These are phyloP conservation scores for Thunnus maccoyii DNA, from an alignment of 2,113 vertebrate genomes.

Conservation along the genomic window DNA sequence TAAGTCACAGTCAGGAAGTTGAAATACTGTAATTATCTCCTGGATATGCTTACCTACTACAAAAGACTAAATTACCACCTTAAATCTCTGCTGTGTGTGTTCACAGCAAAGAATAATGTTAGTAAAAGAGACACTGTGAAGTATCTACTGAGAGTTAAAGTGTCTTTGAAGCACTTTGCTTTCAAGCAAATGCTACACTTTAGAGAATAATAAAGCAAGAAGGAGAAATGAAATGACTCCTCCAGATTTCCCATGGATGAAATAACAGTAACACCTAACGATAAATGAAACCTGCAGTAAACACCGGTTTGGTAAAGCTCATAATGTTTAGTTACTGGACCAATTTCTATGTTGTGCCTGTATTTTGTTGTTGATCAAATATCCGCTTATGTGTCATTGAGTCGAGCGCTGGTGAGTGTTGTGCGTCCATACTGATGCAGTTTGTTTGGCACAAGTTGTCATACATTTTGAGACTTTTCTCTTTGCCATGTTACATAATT, in stretches of 20 bases:
- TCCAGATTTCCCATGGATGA: not conserved
- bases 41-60: conserved; percentile 50
- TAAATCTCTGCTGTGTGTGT: conserved; percentile 58
- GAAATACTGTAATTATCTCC: conserved; percentile 62
- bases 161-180: conserved; percentile 41
- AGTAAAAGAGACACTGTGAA: conserved; percentile 48
- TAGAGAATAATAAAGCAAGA: conserved; percentile 39
- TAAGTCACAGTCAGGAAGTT: conserved; percentile 57
- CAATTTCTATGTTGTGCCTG: not conserved
- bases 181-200: conserved; percentile 33
- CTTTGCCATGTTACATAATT: conserved; percentile 32
- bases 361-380: not conserved
- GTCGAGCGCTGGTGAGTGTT: not conserved
- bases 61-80: conserved; percentile 51
- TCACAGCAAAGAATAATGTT: conserved; percentile 54
- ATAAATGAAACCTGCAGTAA: conserved; percentile 28
- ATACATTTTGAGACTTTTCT: conserved; percentile 2
- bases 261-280: conserved; percentile 15
- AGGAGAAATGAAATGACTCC: conserved; percentile 28
- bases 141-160: conserved; percentile 26
- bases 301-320: conserved; percentile 16
- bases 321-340: not conserved
- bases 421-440: not conserved
- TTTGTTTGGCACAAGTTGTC: conserved; percentile 15
- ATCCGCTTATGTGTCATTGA: not conserved